These are phyloP conservation scores for Mesocricetus auratus DNA, from an alignment of 2,113 vertebrate species.

Conservation along the genomic window DNA sequence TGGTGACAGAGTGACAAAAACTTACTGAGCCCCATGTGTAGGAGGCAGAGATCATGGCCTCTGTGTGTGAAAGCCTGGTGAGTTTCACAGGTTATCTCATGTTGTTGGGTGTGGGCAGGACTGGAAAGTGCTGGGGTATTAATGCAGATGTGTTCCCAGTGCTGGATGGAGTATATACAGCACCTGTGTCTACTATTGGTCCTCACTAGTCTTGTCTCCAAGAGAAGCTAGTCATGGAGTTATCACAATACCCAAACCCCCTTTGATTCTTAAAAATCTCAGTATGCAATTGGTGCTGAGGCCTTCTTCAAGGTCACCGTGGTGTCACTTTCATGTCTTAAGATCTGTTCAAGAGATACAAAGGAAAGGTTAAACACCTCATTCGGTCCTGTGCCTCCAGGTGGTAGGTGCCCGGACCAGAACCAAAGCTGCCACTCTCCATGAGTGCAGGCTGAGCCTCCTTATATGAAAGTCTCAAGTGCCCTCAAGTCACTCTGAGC, in stretches of 20 bases:
- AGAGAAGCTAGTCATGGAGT: background rate
- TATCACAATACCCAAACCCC: no score
- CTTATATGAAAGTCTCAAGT: background rate
- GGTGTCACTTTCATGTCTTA: background rate
- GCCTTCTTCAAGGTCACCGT: background rate
- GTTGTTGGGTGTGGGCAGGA: background rate
- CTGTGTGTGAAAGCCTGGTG: background rate
- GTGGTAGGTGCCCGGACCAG: background rate
- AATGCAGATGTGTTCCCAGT: rapidly evolving
- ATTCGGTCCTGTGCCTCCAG: rapidly evolving
- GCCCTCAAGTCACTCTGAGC: background rate
- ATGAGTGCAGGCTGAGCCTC: background rate
- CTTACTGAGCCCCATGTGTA: background rate
- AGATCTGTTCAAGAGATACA: background rate
- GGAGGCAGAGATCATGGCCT: background rate
- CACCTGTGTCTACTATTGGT: rapidly evolving
- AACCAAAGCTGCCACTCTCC: background rate
- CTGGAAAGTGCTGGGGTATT: background rate
- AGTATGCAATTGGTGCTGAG: background rate
- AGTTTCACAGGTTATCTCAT: background rate
- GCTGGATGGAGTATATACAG: rapidly evolving
- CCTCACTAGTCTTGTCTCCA: rapidly evolving
- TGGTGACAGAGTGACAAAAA: background rate
- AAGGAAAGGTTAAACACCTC: background rate
- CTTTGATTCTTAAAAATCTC: background rate